Evolutionary conservation across 2,797 vertebrate species (phyloP), one percentile per base, ranked within the genome.

Genomic region (Tolypeutes matacus): DNA sequence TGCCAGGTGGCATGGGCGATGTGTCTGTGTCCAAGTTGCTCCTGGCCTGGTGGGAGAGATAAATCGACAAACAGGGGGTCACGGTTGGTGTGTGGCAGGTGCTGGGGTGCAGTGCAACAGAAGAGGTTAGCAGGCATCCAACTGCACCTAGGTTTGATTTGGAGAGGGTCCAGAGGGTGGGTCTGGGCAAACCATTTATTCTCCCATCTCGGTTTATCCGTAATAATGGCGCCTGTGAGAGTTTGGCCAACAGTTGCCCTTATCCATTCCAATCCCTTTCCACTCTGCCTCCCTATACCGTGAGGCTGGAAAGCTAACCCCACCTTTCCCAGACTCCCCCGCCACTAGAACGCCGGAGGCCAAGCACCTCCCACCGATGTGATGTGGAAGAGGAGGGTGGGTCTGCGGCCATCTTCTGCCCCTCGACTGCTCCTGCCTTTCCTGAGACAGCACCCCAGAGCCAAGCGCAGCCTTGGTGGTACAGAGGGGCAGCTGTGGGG

Each of bases 351-450:
- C 34, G 15, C 51, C 53, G n/a, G 39, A 42, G 14, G 36, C 14
- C 2, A 8, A 29, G 2, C 4, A 8, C 25, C 1, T 1, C 23
- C 77, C 36, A 46, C 10, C 0, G 15, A 2, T 5, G 21, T 0
- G 21, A 25, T 23, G 4, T 72, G 21, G 36, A 21, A 46, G 39
- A 18, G 3, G 15, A 42, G 10, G 13, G 15, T 0, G 4, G 29
- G 12, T 17, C 58, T 3, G 4, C 17, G 34, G 9, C 23, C 3
- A 1, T 2, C 7, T 36, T 27, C 17, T 1, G 23, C 27, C 7
- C 14, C 11, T 18, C n/a, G 6, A 34, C 20, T 42, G 12, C 14
- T 15, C 4, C n/a, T 53, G 31, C 73, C 6, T 7, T 49, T 49
- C 7, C 13, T 14, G 39, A 46, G 39, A 27, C 39, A 46, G 36